phyloP scores from a whole-genome alignment of 2,888 invertebrate species.

The Calameuta idolon region DNA sequence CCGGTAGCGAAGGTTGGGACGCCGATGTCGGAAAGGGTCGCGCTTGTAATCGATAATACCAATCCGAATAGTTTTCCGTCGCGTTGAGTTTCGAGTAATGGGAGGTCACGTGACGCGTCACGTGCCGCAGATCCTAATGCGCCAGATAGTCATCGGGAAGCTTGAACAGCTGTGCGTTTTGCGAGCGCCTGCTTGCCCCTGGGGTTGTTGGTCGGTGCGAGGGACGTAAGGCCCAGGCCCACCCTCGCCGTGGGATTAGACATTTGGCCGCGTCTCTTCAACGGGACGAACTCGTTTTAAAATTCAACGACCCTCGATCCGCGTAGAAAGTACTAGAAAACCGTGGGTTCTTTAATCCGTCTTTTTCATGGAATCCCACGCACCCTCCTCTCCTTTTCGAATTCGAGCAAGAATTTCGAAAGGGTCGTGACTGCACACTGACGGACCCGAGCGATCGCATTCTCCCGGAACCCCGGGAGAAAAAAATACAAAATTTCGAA shows the following conservation, averaged over 20 bases:
- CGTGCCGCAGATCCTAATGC: slow-evolving; percentile 24
- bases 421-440: not conserved
- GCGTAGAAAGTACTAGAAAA: slow-evolving; percentile 1
- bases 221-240: slow-evolving; percentile 13
- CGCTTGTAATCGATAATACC: not conserved
- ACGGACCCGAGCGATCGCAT: not conserved
- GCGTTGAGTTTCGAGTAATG: not conserved
- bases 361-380: not conserved
- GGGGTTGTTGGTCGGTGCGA: not conserved
- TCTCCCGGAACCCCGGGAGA: not conserved
- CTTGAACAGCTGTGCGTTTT: slow-evolving; percentile 30
- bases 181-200: slow-evolving; percentile 8
- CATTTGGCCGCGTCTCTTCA: slow-evolving; percentile 24
- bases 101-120: slow-evolving; percentile 5
- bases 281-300: slow-evolving; percentile 1
- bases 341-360: not conserved
- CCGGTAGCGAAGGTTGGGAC: not conserved
- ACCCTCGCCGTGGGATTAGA: slow-evolving; percentile 30
- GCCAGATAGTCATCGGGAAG: slow-evolving; percentile 1
- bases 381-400: not conserved
- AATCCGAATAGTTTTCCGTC: not conserved
- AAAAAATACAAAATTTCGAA: not conserved
- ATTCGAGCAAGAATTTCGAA: not conserved
- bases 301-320: not conserved
- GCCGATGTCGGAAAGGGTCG: not conserved